Percentiles rank a stretch among this genome's conserved stretches.
These are phyloP conservation scores for Pagrus major DNA, from an alignment of 2,113 vertebrate species.

Conservation along the genomic window DNA sequence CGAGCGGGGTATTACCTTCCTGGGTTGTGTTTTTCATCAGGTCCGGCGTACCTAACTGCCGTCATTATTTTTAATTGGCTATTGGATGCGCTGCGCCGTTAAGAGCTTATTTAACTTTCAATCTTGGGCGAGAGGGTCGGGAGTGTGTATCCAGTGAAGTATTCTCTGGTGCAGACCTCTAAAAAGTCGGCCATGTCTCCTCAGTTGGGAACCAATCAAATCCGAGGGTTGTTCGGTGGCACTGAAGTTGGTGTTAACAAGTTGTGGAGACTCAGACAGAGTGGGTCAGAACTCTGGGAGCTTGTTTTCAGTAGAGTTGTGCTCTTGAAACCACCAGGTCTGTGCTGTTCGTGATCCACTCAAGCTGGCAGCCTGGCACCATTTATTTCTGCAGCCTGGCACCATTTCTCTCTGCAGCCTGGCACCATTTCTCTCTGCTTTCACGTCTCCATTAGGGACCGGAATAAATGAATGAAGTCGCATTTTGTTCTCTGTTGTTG, in stretches of 20 bases:
- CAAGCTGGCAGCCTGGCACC: too few relatives aligned
- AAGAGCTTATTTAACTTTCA: slow-evolving; percentile 32
- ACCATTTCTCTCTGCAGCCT: too few relatives aligned
- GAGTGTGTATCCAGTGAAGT: background rate
- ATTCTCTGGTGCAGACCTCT: background rate
- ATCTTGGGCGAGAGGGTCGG: background rate
- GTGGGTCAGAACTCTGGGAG: background rate
- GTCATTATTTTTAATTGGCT: slow-evolving; percentile 45
- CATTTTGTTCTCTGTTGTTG: too few relatives aligned
- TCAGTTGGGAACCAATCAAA: background rate
- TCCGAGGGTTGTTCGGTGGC: background rate
- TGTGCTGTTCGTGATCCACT: too few relatives aligned
- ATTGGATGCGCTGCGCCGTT: background rate
- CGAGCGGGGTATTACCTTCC: background rate
- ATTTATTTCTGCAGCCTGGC: too few relatives aligned
- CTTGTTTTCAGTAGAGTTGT: background rate
- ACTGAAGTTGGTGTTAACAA: background rate
- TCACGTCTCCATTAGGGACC: too few relatives aligned
- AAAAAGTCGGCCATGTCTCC: background rate
- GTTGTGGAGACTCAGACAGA: background rate
- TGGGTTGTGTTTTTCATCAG: slow-evolving; percentile 9
- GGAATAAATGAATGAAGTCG: too few relatives aligned
- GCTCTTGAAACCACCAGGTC: background rate
- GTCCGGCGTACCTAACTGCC: background rate
- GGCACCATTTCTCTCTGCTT: too few relatives aligned